A percentile compares a stretch with the other conserved stretches of the same genome.
Conservation (phyloP, 2,113 vertebrate species). For the Leuciscus idus region DNA sequence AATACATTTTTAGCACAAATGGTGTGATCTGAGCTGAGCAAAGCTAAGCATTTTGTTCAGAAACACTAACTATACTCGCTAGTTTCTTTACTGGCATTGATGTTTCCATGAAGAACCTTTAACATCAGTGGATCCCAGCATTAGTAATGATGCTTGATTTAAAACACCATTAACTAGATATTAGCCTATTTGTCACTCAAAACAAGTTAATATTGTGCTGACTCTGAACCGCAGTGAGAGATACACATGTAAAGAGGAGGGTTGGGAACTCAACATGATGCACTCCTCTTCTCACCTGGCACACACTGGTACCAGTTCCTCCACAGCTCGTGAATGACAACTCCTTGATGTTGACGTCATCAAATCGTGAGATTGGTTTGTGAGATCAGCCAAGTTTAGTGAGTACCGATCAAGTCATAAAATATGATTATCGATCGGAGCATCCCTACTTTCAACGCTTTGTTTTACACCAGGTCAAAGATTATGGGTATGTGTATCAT, state of each 20-base stretch:
- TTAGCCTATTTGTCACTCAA: not conserved
- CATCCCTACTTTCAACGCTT: conserved; percentile 20
- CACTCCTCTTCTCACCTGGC: conserved; percentile 41
- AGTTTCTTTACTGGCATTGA: too few relatives aligned
- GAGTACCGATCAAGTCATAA: too few relatives aligned
- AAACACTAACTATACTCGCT: too few relatives aligned
- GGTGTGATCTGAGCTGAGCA: too few relatives aligned
- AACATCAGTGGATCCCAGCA: too few relatives aligned
- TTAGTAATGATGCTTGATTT: not conserved
- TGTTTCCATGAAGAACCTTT: too few relatives aligned
- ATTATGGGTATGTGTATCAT: not conserved
- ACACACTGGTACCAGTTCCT: conserved; percentile 50
- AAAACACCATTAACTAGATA: not conserved
- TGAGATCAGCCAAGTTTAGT: too few relatives aligned
- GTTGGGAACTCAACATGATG: conserved; percentile 5
- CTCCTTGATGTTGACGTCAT: too few relatives aligned
- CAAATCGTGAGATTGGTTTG: too few relatives aligned
- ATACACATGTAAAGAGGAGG: conserved; percentile 13
- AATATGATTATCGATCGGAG: not conserved
- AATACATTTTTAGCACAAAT: too few relatives aligned
- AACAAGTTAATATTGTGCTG: not conserved
- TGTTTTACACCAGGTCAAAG: conserved; percentile 34
- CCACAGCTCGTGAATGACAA: not conserved
- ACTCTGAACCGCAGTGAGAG: conserved; percentile 13
- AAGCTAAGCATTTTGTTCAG: too few relatives aligned